Evolutionary conservation across 2,888 invertebrate genomes (phyloP).

Genomic region (Morinoia aosen): DNA sequence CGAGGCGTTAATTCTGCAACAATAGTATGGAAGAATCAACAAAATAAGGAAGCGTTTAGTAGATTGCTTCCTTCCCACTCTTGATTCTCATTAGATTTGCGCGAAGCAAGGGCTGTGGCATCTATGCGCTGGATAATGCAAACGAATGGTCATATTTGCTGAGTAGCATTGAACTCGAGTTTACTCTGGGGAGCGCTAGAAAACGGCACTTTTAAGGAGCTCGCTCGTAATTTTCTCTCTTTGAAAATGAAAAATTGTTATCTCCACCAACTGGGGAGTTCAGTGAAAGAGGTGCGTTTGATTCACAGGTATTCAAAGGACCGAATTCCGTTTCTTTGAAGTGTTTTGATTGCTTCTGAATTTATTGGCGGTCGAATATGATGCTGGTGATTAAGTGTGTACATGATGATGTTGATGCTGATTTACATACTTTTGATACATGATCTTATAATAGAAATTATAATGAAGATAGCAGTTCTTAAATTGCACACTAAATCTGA

Average conservation of each 20-base stretch:
- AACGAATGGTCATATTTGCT: not conserved
- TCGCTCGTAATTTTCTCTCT: not conserved
- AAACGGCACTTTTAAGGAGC: not conserved
- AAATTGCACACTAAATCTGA: no score
- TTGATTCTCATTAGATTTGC: slow-evolving; percentile 9
- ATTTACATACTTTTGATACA: no score
- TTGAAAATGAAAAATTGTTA: not conserved
- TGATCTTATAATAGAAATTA: no score
- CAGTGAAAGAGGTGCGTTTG: not conserved
- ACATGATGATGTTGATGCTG: no score
- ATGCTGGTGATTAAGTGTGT: no score
- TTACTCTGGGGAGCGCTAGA: not conserved
- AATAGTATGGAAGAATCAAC: not conserved
- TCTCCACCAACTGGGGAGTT: not conserved
- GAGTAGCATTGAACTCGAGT: not conserved
- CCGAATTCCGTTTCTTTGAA: not conserved
- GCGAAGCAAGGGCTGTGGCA: not conserved
- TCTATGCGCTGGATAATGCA: not conserved
- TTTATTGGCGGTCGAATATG: no score
- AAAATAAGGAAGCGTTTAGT: not conserved
- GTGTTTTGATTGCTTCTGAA: not conserved
- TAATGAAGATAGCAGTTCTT: no score
- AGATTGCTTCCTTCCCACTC: not conserved
- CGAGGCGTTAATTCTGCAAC: not conserved
- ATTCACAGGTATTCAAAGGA: not conserved